phyloP scores from a whole-genome alignment of 2,113 vertebrate genomes.

The Callipepla squamata region DNA sequence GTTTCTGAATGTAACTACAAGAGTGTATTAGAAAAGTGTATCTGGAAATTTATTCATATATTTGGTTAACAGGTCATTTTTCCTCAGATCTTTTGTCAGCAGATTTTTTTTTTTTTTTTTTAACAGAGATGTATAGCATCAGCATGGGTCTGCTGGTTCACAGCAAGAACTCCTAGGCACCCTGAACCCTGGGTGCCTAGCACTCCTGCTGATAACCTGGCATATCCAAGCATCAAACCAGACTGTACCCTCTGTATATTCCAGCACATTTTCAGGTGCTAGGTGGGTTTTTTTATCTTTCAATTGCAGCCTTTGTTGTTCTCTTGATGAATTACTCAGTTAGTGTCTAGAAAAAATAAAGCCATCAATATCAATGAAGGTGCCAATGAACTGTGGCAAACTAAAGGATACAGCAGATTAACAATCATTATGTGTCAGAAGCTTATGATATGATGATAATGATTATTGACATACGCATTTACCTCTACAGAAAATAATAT shows the following conservation, averaged over 20 bases:
- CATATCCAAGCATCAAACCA: not conserved
- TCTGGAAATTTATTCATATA: not conserved
- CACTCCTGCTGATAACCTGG: not conserved
- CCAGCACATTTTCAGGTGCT: not conserved
- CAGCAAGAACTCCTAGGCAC: not conserved
- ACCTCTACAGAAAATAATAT: not conserved
- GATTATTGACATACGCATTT: conserved; percentile 5
- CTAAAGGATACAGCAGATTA: conserved; percentile 35
- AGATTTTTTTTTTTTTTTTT: not conserved
- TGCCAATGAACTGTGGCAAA: conserved; percentile 19
- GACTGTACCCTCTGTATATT: not conserved
- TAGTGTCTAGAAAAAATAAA: conserved; percentile 36
- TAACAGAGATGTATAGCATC: not conserved
- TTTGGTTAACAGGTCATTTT: not conserved
- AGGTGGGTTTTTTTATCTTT: conserved; percentile 17
- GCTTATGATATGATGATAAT: not conserved
- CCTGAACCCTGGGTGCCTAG: not conserved
- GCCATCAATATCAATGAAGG: conserved; percentile 39
- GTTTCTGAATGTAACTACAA: not conserved
- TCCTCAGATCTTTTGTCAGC: not conserved
- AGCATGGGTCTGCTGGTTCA: not conserved
- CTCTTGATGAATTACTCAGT: conserved; percentile 28
- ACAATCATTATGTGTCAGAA: conserved; percentile 18
- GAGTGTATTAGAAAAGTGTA: not conserved
- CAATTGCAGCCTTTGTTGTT: conserved; percentile 10